Conservation (phyloP, 2,797 vertebrate genomes). For the Sebastes iracundus region DNA sequence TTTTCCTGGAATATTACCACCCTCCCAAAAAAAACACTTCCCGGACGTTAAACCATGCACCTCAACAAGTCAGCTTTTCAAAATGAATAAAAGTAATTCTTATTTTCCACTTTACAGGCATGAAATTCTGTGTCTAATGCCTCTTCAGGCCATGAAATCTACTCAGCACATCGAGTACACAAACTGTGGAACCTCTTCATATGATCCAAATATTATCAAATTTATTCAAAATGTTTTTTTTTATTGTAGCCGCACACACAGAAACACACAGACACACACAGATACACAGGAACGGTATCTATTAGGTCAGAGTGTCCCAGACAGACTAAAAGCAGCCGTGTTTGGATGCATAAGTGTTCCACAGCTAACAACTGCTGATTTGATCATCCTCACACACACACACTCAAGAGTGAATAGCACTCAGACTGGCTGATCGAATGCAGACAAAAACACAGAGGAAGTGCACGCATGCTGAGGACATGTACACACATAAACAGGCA, state of each 20-base stretch:
- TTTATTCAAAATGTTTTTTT: background rate
- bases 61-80: background rate
- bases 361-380: conserved; percentile 16
- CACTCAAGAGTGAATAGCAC: conserved; percentile 5
- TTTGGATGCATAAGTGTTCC: conserved; percentile 2
- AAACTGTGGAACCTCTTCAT: background rate
- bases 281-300: background rate
- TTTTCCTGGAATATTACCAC: background rate
- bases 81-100: background rate
- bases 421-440: conserved; percentile 28
- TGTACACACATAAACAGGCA: background rate
- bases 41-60: background rate
- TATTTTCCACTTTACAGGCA: background rate
- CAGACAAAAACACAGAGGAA: conserved; percentile 15
- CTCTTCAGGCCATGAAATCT: background rate
- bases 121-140: background rate
- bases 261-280: background rate
- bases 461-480: background rate
- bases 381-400: conserved; percentile 19
- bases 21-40: background rate
- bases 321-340: background rate
- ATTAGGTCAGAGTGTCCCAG: conserved; percentile 35
- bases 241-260: background rate
- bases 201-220: background rate
- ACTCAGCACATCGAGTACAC: background rate